Evolutionary conservation across 2,888 invertebrate species (phyloP), one percentile per base, ranked within the genome.

Genomic region (Andrena flavipes): DNA sequence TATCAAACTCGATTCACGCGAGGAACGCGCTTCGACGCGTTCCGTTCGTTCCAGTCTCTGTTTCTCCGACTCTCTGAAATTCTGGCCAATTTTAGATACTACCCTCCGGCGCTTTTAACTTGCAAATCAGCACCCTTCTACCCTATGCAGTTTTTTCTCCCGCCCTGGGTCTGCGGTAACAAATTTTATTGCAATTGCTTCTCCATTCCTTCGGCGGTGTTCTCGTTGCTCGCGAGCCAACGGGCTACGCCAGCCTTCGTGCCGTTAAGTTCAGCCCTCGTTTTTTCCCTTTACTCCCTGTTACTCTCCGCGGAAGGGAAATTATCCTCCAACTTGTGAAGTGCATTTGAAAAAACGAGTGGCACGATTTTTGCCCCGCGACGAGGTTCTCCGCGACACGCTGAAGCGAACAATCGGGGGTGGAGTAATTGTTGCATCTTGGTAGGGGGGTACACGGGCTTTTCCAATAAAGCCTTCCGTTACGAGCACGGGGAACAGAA

Each of bases 91-190:
- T 78, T 68, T 23, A 75, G 67, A 68, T 68, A 62, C 60, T 33
- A 29, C 10, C 54, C 56, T 42, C 67, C 64, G 10, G 16, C 64
- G 65, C 54, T 75, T 62, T 75, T 78, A 68, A 78, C 78, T 78
- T 78, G 78, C 78, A 78, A 78, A 78, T 78, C 75, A 75, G 62
- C 67, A 76, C 42, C 35, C 48, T n/a, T 33, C n/a, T 48, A 23
- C 33, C 2, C 10, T 49, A 35, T 35, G 30, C 26, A 8, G 26
- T 13, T 54, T 23, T 35, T 51, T 63, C 26, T 3, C 16, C 35
- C 29, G 0, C 20, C n/a, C 42, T 29, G 26, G 16, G 3, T 13
- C 29, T 30, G 75, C 30, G 75, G 67, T 42, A 75, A 78, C 75
- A 78, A 75, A 78, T 78, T 78, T 75, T 60, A 75, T 68, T 68